Conservation (phyloP, 2,113 vertebrate species). For the Fukomys damarensis region DNA sequence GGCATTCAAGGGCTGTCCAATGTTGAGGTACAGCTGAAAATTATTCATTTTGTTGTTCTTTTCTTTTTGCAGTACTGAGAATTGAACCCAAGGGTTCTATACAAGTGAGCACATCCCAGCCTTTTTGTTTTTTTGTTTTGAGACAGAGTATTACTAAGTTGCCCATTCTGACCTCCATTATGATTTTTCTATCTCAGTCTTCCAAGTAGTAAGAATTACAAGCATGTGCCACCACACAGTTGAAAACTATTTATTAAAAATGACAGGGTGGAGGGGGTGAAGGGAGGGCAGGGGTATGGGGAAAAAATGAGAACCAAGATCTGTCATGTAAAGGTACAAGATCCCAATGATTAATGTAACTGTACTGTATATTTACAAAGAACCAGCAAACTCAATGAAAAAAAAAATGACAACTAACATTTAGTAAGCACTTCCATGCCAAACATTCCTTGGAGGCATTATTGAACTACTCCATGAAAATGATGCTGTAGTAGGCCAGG, state of each 20-base stretch:
- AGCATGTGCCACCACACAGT: background rate
- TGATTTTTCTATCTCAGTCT: background rate
- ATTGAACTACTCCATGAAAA: background rate
- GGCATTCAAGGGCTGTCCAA: background rate
- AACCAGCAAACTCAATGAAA: no score
- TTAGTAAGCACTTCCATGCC: background rate
- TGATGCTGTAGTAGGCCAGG: background rate
- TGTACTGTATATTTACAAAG: no score
- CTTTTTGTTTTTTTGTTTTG: background rate
- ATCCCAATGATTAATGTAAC: no score
- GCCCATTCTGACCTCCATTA: background rate
- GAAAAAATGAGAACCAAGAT: no score
- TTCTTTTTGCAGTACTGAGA: background rate
- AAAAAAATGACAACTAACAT: background rate
- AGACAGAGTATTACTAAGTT: background rate
- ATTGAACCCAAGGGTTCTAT: background rate
- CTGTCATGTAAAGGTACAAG: no score
- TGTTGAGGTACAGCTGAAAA: background rate
- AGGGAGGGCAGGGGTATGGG: no score
- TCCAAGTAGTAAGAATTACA: background rate
- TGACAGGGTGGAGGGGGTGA: no score
- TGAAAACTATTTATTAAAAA: constrained; percentile 11
- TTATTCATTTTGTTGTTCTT: background rate
- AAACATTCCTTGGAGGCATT: background rate
- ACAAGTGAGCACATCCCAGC: background rate